Base-by-base conservation (phyloP, 2,797 vertebrate genomes). In the Gymnothorax reevesii region DNA sequence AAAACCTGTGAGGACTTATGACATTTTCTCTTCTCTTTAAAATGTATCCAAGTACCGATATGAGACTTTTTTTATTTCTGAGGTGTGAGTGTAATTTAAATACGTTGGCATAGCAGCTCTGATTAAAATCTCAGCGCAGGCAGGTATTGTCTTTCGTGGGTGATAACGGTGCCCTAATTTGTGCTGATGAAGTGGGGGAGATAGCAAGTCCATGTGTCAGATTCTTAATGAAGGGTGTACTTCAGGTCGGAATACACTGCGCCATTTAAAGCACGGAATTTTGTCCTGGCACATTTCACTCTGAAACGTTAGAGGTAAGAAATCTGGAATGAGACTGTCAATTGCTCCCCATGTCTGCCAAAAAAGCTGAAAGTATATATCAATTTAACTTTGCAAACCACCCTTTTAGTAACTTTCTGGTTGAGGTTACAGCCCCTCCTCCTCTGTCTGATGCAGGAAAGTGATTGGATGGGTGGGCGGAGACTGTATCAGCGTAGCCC, bases 401-500 rank as follows among this genome's bases (percentile, higher is more conserved):
- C 57, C 25, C 80, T 57, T 12, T 80, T 22, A 8, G 77, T 5
- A 49, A 27, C 33, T 33, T 7, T 33, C 7, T 2, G 17, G 33
- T 20, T 2, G 52, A 27, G 27, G 33, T 73, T 33, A 73, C 6
- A 20, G 25, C 73, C 73, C 73, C 27, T 4, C 20, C 73, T 77
- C 52, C 20, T 84, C 83, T 62, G 17, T 25, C 20, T 64, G 7
- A 54, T 52, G 52, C 25, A 62, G 55, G 52, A 57, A 62, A 57
- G 66, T 33, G 86, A 82, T 42, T 13, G 49, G 10, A 25, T 12
- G 7, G 52, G 49, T 17, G 62, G 84, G n/a, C 82, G 82, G 25
- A 83, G 86, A 42, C 86, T 84, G 42, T 87, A 84, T 57, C 86
- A 84, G 57, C 69, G 86, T 7, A 27, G 82, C 33, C 62, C 55